Percentiles rank a stretch among this genome's conserved stretches.
phyloP scores from a whole-genome alignment of 2,113 vertebrate species.

The Pan paniscus region DNA sequence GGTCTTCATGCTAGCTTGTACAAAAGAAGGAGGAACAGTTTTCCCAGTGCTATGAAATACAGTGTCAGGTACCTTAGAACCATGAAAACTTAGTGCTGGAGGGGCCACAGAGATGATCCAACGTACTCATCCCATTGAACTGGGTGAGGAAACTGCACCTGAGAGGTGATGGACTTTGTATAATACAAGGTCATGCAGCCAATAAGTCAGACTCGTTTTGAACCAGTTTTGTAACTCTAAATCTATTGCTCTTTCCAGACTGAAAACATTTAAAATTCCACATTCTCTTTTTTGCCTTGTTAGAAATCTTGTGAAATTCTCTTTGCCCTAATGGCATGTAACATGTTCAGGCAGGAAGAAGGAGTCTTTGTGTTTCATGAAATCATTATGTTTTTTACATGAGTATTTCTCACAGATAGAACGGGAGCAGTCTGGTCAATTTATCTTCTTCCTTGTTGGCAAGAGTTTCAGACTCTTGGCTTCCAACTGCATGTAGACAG shows the following conservation, averaged over 20 bases:
- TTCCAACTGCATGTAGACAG: not conserved
- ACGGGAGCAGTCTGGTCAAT: not conserved
- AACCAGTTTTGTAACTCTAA: not conserved
- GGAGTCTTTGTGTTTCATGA: not conserved
- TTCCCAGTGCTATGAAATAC: not conserved
- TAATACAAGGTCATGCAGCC: not conserved
- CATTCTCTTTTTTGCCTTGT: not conserved
- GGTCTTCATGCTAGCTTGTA: not conserved
- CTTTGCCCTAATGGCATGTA: not conserved
- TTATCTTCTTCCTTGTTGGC: constrained; percentile 27
- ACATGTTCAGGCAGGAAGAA: not conserved
- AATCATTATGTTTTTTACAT: not conserved
- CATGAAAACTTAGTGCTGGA: not conserved
- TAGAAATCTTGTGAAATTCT: constrained; percentile 33
- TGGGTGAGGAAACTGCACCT: not conserved
- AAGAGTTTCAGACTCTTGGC: not conserved
- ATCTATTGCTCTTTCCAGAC: not conserved
- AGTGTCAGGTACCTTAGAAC: not conserved
- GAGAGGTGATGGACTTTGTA: not conserved
- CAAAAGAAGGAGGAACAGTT: not conserved
- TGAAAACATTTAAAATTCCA: not conserved
- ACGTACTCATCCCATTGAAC: accelerated
- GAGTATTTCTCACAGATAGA: constrained; percentile 33
- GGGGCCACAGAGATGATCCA: too few species aligned
- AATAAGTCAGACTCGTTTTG: not conserved